Evolutionary conservation across 2,797 vertebrate genomes (phyloP), one percentile per base, ranked within the genome.

Genomic region (Furcifer pardalis): DNA sequence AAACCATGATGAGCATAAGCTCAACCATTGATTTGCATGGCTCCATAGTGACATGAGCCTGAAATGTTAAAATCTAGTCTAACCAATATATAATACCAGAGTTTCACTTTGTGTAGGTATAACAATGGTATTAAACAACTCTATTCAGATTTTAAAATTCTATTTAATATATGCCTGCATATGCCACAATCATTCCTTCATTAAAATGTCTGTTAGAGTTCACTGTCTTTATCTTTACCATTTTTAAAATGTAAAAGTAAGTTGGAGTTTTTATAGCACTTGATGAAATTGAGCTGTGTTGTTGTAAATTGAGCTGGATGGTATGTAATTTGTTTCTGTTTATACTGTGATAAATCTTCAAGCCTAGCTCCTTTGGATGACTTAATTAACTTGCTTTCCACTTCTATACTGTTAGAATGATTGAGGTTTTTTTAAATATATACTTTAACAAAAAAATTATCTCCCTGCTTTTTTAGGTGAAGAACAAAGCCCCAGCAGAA

Each of bases 401-500:
- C 19, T 7, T 21, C 30, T 32, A 19, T 37, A 30, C 9, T 49
- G 42, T 66, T 79, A 66, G 37, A n/a, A 35, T 66, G 19, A 30
- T 23, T 65, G 1, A 6, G 13, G 6, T 65, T 84, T 78, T 78
- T 27, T 37, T 8, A 25, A 7, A 82, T 85, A 62, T 72, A 10
- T 69, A 25, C 4, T 79, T 40, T 84, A 32, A 35, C 79, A 82
- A 85, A 91, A 72, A 30, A 6, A 63, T 59, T 83, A 37, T 3
- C 76, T 5, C 30, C 4, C 5, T 84, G 5, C 86, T 46, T 35
- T 82, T 42, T 15, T 91, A 99, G 98, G 98, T 99, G 90, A 99
- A 99, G 91, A 99, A 99, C 40, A 99, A 99, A 96, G 98, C 98
- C 0, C 99, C 98, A 0, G 98, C 98, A 0, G 98, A 99, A 92